These are phyloP conservation scores for Branchinecta lindahli DNA, from an alignment of 1,140 invertebrate species.

Conservation along the genomic window DNA sequence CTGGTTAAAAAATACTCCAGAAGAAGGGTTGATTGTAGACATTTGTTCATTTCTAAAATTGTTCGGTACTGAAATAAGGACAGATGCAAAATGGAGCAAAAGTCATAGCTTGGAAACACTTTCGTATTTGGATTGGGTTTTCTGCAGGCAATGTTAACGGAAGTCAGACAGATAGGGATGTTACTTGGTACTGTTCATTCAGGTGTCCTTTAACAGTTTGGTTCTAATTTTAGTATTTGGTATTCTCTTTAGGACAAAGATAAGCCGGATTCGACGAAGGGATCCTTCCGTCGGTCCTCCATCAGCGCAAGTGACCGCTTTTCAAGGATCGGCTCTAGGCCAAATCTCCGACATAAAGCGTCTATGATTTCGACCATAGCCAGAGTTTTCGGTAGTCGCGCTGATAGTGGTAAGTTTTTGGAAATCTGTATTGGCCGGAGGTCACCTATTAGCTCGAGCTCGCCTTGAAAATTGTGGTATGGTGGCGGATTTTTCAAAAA, in stretches of 20 bases:
- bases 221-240: not conserved
- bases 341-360: not conserved
- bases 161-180: too few species aligned
- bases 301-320: not conserved
- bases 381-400: not conserved
- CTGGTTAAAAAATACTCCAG: too few species aligned
- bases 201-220: not conserved
- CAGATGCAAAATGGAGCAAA: too few species aligned
- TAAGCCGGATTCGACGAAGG: not conserved
- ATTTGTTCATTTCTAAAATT: too few species aligned
- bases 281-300: not conserved
- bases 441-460: not conserved
- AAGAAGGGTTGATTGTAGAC: too few species aligned
- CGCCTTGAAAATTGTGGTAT: not conserved
- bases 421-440: not conserved
- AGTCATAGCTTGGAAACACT: too few species aligned
- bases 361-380: not conserved
- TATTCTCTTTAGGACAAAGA: not conserved
- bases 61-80: too few species aligned
- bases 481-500: not conserved
- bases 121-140: too few species aligned
- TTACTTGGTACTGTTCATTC: too few species aligned
- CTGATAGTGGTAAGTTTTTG: not conserved
- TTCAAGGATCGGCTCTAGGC: not conserved
- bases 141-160: too few species aligned